Percentiles rank a stretch among this genome's conserved stretches.
These are phyloP conservation scores for Rhipidura dahli DNA, from an alignment of 2,113 vertebrate species.

Conservation along the genomic window DNA sequence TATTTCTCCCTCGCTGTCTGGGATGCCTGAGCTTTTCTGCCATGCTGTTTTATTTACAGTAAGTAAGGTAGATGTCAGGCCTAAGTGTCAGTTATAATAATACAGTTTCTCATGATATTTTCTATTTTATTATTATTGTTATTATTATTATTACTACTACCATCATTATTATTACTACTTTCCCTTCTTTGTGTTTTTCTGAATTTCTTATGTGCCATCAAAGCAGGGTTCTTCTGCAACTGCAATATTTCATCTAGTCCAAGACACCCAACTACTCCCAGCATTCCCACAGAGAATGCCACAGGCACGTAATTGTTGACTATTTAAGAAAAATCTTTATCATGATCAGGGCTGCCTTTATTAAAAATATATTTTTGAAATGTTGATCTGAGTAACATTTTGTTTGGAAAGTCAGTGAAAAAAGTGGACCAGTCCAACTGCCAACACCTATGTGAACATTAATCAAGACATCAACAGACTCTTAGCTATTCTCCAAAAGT, in stretches of 20 bases:
- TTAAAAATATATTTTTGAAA: neutral
- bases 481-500: neutral
- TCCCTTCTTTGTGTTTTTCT: neutral
- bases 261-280: neutral
- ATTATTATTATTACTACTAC: too few species aligned
- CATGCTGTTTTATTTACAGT: neutral
- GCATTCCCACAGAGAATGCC: neutral
- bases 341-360: neutral
- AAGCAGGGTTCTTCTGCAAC: accelerated
- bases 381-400: neutral
- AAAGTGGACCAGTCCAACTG: neutral
- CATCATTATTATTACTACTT: neutral
- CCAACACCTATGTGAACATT: accelerated
- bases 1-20: neutral
- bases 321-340: neutral
- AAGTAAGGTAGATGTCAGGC: accelerated
- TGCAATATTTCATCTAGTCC: neutral
- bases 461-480: neutral
- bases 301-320: accelerated
- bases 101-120: neutral
- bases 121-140: neutral
- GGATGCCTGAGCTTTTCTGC: neutral
- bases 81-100: neutral
- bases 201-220: neutral
- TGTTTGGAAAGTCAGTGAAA: neutral